Percentiles rank a stretch among this genome's conserved stretches.
These are phyloP conservation scores for Tenebrio molitor DNA, from an alignment of 1,140 invertebrate genomes.

Conservation along the genomic window DNA sequence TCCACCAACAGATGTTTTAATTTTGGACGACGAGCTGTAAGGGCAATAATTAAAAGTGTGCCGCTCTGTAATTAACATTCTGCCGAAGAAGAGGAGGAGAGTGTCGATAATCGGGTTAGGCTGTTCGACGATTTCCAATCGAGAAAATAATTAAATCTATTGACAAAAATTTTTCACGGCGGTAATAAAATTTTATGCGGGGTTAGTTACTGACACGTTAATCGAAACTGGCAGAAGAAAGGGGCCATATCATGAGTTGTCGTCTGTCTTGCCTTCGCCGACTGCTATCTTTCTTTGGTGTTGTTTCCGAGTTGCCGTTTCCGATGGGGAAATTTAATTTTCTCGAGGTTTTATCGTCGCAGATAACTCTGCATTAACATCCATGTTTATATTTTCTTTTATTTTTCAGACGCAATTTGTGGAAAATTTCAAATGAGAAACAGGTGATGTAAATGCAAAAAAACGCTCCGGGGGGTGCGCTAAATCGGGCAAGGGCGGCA, in stretches of 20 bases:
- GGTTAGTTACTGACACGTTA: conserved; percentile 20
- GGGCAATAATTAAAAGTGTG: conserved; percentile 32
- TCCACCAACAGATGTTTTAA: conserved; percentile 24
- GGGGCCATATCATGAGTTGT: conserved; percentile 34
- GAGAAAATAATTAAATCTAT: conserved; percentile 35
- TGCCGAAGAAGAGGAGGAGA: neutral
- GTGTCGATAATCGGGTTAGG: conserved; percentile 2
- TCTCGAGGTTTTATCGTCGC: conserved; percentile 53
- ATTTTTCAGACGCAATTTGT: conserved; percentile 29
- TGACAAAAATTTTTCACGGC: conserved; percentile 32
- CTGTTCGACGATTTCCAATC: conserved; percentile 12
- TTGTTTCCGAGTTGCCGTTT: conserved; percentile 52
- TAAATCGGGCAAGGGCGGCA: neutral
- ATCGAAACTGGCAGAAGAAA: conserved; percentile 14
- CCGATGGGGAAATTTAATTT: conserved; percentile 56
- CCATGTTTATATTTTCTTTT: conserved; percentile 43
- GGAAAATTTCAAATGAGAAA: conserved; percentile 26
- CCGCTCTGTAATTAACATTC: conserved; percentile 34
- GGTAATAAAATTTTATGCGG: conserved; percentile 34
- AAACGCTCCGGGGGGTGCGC: conserved; percentile 10
- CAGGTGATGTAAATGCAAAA: conserved; percentile 31
- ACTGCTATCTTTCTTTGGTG: conserved; percentile 36
- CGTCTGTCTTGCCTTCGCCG: conserved; percentile 19
- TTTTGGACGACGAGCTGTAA: conserved; percentile 18
- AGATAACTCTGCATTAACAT: conserved; percentile 51